phyloP scores from a whole-genome alignment of 2,888 invertebrate species.

The Syritta pipiens region DNA sequence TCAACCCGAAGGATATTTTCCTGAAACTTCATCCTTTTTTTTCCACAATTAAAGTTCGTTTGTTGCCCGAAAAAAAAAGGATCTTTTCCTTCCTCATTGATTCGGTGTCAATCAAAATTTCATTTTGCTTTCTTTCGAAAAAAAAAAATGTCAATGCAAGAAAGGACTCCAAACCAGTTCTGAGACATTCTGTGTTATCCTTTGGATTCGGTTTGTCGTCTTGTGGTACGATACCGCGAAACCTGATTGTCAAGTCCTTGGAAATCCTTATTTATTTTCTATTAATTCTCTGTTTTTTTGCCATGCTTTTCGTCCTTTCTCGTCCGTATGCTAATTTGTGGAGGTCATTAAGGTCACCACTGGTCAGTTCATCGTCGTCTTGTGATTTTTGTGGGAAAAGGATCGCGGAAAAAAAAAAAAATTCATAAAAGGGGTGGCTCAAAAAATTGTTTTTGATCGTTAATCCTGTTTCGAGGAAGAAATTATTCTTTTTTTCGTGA shows the following conservation, averaged over 20 bases:
- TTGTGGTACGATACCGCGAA: constrained; percentile 21
- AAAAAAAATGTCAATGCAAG: constrained; percentile 48
- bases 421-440: constrained; percentile 47
- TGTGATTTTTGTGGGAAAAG: constrained; percentile 66
- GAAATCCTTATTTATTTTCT: constrained; percentile 62
- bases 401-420: constrained; percentile 6
- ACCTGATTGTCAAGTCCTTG: background rate
- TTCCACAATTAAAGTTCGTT: constrained; percentile 38
- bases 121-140: constrained; percentile 1
- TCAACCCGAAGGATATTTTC: constrained; percentile 31
- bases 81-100: constrained; percentile 40
- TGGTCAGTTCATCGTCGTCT: constrained; percentile 55
- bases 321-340: constrained; percentile 51
- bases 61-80: constrained; percentile 13
- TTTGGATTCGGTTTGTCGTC: constrained; percentile 59
- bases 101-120: constrained; percentile 65
- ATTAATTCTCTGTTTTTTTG: constrained; percentile 53
- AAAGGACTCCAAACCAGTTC: constrained; percentile 46
- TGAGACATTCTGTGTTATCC: constrained; percentile 37
- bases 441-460: too few species aligned
- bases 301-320: constrained; percentile 3
- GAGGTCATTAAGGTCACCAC: constrained; percentile 68
- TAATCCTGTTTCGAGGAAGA: constrained; percentile 63
- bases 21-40: constrained; percentile 36
- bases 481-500: constrained; percentile 17